Evolutionary conservation across 2,797 vertebrate species (phyloP).

Genomic region (Odontamblyopus rebecca): DNA sequence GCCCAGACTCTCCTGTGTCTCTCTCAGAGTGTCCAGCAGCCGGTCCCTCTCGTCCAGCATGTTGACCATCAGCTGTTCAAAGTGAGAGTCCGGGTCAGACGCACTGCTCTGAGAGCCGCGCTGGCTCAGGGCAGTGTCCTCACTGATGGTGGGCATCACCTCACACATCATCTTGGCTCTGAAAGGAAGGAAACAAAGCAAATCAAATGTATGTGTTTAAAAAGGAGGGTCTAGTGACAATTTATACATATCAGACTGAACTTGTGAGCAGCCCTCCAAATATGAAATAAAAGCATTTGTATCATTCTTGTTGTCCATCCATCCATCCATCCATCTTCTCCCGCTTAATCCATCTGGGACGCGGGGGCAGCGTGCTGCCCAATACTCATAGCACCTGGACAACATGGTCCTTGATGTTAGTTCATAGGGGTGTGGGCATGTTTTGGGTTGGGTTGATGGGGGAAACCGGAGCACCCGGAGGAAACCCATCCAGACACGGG

Average conservation of each 20-base stretch:
- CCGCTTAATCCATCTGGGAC: no score
- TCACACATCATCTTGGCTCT: constrained; percentile 93
- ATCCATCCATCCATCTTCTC: no score
- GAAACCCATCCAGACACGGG: no score
- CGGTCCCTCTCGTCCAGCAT: constrained; percentile 98
- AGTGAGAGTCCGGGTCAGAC: constrained; percentile 97
- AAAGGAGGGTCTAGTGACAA: neutral
- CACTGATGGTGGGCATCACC: constrained; percentile 98
- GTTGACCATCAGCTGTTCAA: constrained; percentile 99
- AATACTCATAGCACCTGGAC: no score
- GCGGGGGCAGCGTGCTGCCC: no score
- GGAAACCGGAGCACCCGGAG: no score
- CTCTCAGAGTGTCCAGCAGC: constrained; percentile 93
- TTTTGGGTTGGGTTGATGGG: no score
- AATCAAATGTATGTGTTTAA: neutral
- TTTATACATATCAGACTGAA: neutral
- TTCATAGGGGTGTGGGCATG: no score
- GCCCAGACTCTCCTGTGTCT: constrained; percentile 95
- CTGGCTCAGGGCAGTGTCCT: constrained; percentile 97
- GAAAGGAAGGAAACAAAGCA: constrained; percentile 29
- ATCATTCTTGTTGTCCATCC: no score
- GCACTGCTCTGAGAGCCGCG: constrained; percentile 95
- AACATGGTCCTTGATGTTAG: no score
- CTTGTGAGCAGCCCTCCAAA: no score
- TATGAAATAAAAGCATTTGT: no score